Conservation (phyloP, 2,113 vertebrate species). For the Mellivora capensis region DNA sequence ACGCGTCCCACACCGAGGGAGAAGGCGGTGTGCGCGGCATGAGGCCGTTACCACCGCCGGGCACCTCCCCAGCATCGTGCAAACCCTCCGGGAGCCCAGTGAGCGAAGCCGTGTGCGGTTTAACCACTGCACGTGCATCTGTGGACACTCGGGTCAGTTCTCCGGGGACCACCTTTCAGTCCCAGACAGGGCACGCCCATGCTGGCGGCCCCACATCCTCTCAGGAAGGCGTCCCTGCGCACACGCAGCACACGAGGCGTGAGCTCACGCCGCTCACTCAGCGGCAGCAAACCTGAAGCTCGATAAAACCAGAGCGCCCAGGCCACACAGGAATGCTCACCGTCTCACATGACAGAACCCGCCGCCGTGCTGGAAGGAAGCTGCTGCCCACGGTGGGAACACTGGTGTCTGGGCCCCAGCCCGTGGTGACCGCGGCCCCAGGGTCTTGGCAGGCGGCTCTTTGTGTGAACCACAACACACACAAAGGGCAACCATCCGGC, state of each 20-base stretch:
- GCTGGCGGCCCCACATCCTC: neutral
- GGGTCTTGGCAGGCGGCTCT: neutral
- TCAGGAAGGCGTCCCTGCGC: fast-evolving
- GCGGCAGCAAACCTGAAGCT: fast-evolving
- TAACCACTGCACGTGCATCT: neutral
- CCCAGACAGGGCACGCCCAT: too few species aligned
- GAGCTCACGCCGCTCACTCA: too few species aligned
- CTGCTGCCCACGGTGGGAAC: too few species aligned
- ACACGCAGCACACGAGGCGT: fast-evolving
- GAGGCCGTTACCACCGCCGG: neutral
- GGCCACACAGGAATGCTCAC: fast-evolving
- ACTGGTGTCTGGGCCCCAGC: fast-evolving
- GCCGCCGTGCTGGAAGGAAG: too few species aligned
- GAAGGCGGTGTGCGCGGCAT: neutral
- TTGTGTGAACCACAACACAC: fast-evolving
- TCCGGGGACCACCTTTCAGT: too few species aligned
- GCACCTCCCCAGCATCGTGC: neutral
- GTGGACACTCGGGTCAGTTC: too few species aligned
- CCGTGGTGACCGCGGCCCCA: fast-evolving
- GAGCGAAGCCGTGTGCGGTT: fast-evolving
- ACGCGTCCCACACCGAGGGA: fast-evolving
- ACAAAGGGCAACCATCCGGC: too few species aligned
- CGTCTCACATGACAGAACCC: fast-evolving
- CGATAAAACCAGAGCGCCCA: fast-evolving
- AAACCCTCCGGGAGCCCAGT: fast-evolving